phyloP scores from a whole-genome alignment of 1,140 invertebrate species.

The Lanistes nyassanus region DNA sequence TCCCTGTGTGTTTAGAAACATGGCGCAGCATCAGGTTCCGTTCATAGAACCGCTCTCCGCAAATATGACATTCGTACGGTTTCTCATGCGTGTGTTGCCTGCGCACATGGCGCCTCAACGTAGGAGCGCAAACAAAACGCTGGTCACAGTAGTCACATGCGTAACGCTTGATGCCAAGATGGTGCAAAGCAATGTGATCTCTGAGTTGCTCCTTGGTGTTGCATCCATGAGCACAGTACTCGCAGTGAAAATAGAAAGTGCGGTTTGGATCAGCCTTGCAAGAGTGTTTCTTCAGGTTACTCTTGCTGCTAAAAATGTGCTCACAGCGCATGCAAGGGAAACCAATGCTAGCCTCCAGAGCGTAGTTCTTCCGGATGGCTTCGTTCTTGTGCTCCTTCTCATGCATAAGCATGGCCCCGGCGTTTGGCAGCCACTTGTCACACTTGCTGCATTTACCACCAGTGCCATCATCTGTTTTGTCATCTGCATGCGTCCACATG shows the following conservation, averaged over 20 bases:
- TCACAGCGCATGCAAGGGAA: constrained; percentile 24
- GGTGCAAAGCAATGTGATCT: constrained; percentile 23
- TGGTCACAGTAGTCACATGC: constrained; percentile 23
- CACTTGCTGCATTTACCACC: constrained; percentile 22
- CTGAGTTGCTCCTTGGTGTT: constrained; percentile 24
- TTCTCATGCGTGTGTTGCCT: constrained; percentile 18
- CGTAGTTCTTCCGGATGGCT: constrained; percentile 27
- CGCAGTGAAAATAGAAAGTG: constrained; percentile 22
- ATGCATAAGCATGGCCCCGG: constrained; percentile 25
- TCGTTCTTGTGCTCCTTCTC: constrained; percentile 27
- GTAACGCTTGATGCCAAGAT: constrained; percentile 25
- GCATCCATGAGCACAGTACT: constrained; percentile 26
- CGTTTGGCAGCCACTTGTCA: constrained; percentile 26
- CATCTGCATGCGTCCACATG: constrained; percentile 21
- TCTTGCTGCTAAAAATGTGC: constrained; percentile 28
- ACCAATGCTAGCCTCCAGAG: constrained; percentile 22
- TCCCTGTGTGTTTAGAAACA: constrained; percentile 25
- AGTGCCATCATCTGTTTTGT: constrained; percentile 22
- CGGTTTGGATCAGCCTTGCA: constrained; percentile 24
- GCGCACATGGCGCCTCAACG: constrained; percentile 17
- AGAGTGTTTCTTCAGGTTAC: constrained; percentile 23
- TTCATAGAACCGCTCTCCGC: constrained; percentile 17
- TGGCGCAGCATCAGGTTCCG: constrained; percentile 23
- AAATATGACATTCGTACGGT: constrained; percentile 21
- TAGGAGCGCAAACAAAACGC: constrained; percentile 22